Base-by-base conservation (phyloP, 2,888 invertebrate species). In the Cryptocephalus primarius region DNA sequence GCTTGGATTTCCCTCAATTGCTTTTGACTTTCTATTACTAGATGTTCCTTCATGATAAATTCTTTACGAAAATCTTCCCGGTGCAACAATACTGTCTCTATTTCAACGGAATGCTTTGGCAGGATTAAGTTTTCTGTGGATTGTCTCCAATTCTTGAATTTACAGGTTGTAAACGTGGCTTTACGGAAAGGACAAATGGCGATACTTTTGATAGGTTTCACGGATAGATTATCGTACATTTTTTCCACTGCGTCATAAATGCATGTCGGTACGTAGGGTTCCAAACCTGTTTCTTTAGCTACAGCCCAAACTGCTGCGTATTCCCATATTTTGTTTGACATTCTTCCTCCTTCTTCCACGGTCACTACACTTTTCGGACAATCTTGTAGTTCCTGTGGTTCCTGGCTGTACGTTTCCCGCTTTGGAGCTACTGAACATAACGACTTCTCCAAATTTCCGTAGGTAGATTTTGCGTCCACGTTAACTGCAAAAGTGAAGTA, bases 31-130 rank as follows among this genome's bases (percentile, higher is more conserved):
- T 72, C 69, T 13, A 68, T 63, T 43, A 71, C 59, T 48, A 76
- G 62, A 53, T 68, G 71, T 49, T 67, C 66, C 52, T 72, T 73
- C 60, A 78, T 75, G 38, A 71, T 71, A 55, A 78, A 76, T 62
- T 78, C 78, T 54, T 72, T 70, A 47, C 74, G 68, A 48, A 78
- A 68, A 57, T 77, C 77, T 60, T 75, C 74, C 60, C 73, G 69
- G 75, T 76, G 76, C 44, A 72, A 67, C 55, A 76, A 62, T 48
- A 77, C 74, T 51, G 75, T 60, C 41, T 76, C 76, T 61, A 75
- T 74, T 53, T 75, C 72, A 38, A 75, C 70, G 33, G 73, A 71
- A 58, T 75, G 75, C 46, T 71, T 69, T 46, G 75, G 76, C 56
- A 78, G 66, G 52, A 77, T 70, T 50, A 77, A 76, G 57, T 74